A percentile compares a stretch with the other conserved stretches of the same genome.
phyloP scores from a whole-genome alignment of 2,888 invertebrate species.

The Galerucella pusilla region DNA sequence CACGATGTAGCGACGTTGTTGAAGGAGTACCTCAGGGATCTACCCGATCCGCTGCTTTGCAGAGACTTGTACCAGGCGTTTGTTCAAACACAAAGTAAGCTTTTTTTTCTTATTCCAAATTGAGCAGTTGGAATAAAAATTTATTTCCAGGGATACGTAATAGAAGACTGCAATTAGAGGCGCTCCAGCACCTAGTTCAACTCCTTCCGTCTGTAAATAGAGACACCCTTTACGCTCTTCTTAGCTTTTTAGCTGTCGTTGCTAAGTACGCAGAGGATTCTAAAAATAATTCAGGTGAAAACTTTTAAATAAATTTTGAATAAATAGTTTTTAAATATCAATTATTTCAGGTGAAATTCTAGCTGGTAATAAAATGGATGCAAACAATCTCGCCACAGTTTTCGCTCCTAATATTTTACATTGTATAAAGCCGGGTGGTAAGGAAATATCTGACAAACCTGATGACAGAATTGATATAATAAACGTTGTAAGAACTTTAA shows the following conservation, averaged over 20 bases:
- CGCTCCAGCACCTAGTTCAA: constrained; percentile 84
- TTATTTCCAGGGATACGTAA: constrained; percentile 78
- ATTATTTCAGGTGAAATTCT: constrained; percentile 67
- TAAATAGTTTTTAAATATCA: neutral
- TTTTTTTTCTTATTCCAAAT: neutral
- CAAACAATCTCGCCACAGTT: constrained; percentile 90
- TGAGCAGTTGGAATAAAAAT: too few relatives aligned
- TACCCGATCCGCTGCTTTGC: constrained; percentile 92
- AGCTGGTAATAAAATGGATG: constrained; percentile 93
- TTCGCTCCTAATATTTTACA: constrained; percentile 95
- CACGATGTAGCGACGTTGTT: constrained; percentile 94
- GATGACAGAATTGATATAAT: constrained; percentile 90
- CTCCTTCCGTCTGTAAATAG: constrained; percentile 88
- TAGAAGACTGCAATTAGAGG: constrained; percentile 84
- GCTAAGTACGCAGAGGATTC: constrained; percentile 78
- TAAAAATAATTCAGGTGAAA: constrained; percentile 59
- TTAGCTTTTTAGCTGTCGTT: constrained; percentile 84
- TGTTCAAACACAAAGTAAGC: constrained; percentile 91
- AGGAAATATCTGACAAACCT: constrained; percentile 71
- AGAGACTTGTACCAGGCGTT: constrained; percentile 90
- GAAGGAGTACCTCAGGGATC: constrained; percentile 92
- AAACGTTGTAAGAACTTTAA: constrained; percentile 84
- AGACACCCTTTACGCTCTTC: constrained; percentile 86
- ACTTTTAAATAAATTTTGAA: constrained; percentile 2
- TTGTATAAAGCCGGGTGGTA: constrained; percentile 71